Conservation (phyloP, 2,797 vertebrate genomes). For the Ceyx erithaca region DNA sequence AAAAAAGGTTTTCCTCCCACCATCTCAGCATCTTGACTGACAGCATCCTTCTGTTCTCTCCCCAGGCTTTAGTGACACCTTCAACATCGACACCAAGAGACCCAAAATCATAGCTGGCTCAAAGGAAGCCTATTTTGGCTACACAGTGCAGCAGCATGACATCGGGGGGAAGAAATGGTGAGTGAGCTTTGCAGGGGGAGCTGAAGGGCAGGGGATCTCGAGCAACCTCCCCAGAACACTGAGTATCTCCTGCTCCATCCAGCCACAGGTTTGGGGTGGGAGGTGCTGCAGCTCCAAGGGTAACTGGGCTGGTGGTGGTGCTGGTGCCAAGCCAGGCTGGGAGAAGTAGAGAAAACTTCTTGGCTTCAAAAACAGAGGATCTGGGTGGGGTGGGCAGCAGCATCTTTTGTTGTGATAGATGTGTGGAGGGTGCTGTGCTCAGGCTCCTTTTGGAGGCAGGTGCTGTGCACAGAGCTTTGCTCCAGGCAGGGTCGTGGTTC, state of each 20-base stretch:
- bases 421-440: rapidly evolving
- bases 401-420: rapidly evolving
- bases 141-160: constrained; percentile 95
- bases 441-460: neutral
- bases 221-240: rapidly evolving
- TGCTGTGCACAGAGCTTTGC: neutral
- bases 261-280: rapidly evolving
- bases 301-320: neutral
- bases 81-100: constrained; percentile 91
- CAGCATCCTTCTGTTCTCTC: neutral
- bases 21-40: neutral
- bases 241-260: rapidly evolving
- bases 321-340: neutral
- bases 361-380: neutral
- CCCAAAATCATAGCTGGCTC: constrained; percentile 90
- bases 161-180: constrained; percentile 94
- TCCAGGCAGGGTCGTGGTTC: neutral
- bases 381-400: rapidly evolving
- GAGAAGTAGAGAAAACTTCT: neutral
- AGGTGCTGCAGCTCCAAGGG: neutral
- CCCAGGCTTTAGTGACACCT: constrained; percentile 85
- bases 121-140: constrained; percentile 92
- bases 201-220: rapidly evolving
- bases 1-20: rapidly evolving
- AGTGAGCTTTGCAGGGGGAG: neutral